Conservation (phyloP, 2,113 vertebrate species). For the Raja brachyura region DNA sequence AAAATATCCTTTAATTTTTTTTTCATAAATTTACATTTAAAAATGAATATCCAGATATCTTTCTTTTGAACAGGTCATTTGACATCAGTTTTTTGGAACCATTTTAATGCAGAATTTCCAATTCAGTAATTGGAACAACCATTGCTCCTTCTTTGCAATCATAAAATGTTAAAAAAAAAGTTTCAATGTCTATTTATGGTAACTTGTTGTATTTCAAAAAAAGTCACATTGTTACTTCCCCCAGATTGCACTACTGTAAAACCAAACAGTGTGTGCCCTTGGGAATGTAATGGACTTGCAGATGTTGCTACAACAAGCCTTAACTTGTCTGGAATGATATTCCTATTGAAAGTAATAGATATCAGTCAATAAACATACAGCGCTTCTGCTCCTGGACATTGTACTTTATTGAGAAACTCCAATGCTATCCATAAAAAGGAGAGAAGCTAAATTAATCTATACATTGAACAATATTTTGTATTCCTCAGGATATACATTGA, state of each 20-base stretch:
- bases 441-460: not conserved
- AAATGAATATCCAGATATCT: too few relatives aligned
- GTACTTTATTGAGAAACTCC: not conserved
- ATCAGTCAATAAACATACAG: not conserved
- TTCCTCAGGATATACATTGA: not conserved
- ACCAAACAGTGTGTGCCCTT: not conserved
- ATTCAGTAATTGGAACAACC: not conserved
- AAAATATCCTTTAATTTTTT: too few relatives aligned
- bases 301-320: not conserved
- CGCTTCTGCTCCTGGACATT: not conserved
- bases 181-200: not conserved
- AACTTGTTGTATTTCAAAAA: not conserved
- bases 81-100: not conserved
- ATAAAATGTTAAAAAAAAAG: not conserved
- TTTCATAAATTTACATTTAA: too few relatives aligned
- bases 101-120: too few relatives aligned
- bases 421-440: not conserved
- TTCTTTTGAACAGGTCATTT: too few relatives aligned
- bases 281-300: not conserved
- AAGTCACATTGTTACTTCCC: not conserved
- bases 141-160: not conserved
- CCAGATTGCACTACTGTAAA: not conserved
- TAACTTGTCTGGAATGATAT: not conserved
- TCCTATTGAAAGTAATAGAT: not conserved
- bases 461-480: not conserved